phyloP scores from a whole-genome alignment of 2,888 invertebrate species.

The Hirtodrosophila alboralis region DNA sequence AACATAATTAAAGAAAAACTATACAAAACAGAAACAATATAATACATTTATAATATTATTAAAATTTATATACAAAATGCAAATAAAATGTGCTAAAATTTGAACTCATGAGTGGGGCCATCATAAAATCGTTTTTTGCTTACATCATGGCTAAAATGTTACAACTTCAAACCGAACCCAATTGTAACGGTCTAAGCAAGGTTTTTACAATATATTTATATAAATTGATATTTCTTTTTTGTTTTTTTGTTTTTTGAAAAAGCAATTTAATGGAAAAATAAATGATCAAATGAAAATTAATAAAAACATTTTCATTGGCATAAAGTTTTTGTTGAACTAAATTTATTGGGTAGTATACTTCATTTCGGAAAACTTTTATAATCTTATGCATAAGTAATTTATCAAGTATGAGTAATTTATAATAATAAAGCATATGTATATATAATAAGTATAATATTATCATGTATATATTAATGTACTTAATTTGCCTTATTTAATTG shows the following conservation, averaged over 20 bases:
- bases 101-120: conserved; percentile 73
- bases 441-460: conserved; percentile 42
- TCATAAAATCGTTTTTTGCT: conserved; percentile 80
- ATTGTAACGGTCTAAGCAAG: conserved; percentile 66
- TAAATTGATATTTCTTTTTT: conserved; percentile 9
- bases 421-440: conserved; percentile 59
- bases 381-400: conserved; percentile 66
- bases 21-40: conserved; percentile 32
- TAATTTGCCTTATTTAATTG: conserved; percentile 41
- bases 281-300: conserved; percentile 76
- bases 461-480: conserved; percentile 30
- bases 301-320: conserved; percentile 80
- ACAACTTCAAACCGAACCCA: conserved; percentile 75
- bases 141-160: conserved; percentile 65
- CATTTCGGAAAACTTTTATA: conserved; percentile 73
- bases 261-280: conserved; percentile 75
- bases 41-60: conserved; percentile 14
- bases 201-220: conserved; percentile 48
- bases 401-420: conserved; percentile 49
- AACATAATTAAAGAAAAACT: conserved; percentile 29
- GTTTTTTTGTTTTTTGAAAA: conserved; percentile 54
- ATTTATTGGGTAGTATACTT: conserved; percentile 86
- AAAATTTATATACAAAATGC: conserved; percentile 53
- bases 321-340: conserved; percentile 85
- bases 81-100: conserved; percentile 65